Evolutionary conservation across 2,113 vertebrate genomes (phyloP).

Genomic region (Peromyscus maniculatus): DNA sequence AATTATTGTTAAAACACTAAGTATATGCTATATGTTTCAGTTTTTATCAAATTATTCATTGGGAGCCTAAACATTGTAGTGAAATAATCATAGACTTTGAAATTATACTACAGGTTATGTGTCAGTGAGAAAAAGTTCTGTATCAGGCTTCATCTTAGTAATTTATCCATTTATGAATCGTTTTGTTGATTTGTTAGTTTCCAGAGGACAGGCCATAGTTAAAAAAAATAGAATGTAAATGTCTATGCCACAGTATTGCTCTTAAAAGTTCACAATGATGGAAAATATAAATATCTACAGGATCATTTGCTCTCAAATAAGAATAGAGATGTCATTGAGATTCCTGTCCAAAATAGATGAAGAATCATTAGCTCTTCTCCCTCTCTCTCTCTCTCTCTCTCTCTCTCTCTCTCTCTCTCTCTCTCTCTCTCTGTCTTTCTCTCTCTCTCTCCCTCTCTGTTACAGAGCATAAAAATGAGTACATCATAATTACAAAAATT

Average conservation of each 20-base stretch:
- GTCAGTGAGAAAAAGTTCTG: not conserved
- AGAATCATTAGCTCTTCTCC: not conserved
- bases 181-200: not conserved
- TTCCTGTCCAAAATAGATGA: not conserved
- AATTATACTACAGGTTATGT: not conserved
- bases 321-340: not conserved
- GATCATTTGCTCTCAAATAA: not conserved
- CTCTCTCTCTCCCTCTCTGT: not conserved
- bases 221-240: not conserved
- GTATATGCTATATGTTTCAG: not conserved
- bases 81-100: conserved; percentile 42
- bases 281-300: not conserved
- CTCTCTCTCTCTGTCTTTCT: not conserved
- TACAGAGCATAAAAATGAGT: not conserved
- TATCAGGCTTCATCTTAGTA: not conserved
- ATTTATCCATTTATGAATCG: not conserved
- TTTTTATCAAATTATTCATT: not conserved
- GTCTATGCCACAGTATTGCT: not conserved
- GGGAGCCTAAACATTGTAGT: not conserved
- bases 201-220: not conserved
- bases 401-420: not conserved
- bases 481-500: not conserved
- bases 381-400: not conserved
- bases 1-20: not conserved
- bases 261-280: not conserved